These are phyloP conservation scores for Drosophila nigromelanica DNA, from an alignment of 1,140 invertebrate species.

Conservation along the genomic window DNA sequence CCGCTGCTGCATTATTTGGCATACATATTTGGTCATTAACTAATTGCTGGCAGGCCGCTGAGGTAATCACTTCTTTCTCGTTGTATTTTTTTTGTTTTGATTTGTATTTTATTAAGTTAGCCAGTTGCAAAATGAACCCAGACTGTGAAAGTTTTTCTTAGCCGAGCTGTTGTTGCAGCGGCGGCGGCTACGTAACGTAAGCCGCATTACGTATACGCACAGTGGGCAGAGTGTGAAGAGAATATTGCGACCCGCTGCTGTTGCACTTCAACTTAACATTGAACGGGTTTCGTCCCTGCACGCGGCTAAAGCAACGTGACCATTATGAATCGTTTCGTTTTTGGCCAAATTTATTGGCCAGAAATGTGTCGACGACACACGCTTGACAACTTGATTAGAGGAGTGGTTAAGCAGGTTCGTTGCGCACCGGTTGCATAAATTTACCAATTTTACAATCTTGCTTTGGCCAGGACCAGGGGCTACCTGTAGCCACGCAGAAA, in stretches of 20 bases:
- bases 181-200: conserved; percentile 42
- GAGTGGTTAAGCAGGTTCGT: conserved; percentile 35
- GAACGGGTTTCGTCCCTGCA: conserved; percentile 68
- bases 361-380: conserved; percentile 57
- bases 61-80: conserved; percentile 58
- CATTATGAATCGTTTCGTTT: conserved; percentile 30
- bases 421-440: conserved; percentile 72
- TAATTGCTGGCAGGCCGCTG: conserved; percentile 64
- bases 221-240: conserved; percentile 33
- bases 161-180: conserved; percentile 26
- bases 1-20: conserved; percentile 62
- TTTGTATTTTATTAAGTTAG: conserved; percentile 7
- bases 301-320: conserved; percentile 9
- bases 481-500: conserved; percentile 27
- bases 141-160: conserved; percentile 58
- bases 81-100: neutral
- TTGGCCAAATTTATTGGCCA: conserved; percentile 28
- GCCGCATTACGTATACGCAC: conserved; percentile 69
- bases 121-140: conserved; percentile 32
- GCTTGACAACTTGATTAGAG: conserved; percentile 74
- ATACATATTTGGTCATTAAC: conserved; percentile 82
- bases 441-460: conserved; percentile 76
- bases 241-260: neutral
- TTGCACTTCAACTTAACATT: conserved; percentile 78
- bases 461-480: conserved; percentile 55